Evolutionary conservation across 2,888 invertebrate species (phyloP).

Genomic region (Aspidapion aeneum): DNA sequence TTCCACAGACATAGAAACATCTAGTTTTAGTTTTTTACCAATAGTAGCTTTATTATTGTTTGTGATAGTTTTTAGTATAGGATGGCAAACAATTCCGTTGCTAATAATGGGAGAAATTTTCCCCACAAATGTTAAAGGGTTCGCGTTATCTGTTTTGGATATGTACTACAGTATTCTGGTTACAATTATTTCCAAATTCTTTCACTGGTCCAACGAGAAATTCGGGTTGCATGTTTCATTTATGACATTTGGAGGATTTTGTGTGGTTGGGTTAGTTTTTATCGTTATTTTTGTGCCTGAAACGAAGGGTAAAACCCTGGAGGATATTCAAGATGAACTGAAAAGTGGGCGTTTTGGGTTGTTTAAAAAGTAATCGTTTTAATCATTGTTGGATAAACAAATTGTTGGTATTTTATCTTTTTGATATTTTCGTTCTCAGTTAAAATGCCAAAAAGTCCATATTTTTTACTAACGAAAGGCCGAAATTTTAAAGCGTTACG

Average conservation of each 20-base stretch:
- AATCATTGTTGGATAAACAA: too few species aligned
- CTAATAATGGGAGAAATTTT: slow-evolving; percentile 54
- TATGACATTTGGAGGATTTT: slow-evolving; percentile 45
- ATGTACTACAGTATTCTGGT: slow-evolving; percentile 51
- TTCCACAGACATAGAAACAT: slow-evolving; percentile 40
- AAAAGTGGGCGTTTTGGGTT: slow-evolving; percentile 22
- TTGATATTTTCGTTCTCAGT: too few species aligned
- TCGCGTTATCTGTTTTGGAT: slow-evolving; percentile 54
- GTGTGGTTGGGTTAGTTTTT: slow-evolving; percentile 44
- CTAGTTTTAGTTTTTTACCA: slow-evolving; percentile 45
- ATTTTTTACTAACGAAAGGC: slow-evolving; percentile 48
- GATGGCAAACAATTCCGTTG: slow-evolving; percentile 53
- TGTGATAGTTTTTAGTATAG: slow-evolving; percentile 51
- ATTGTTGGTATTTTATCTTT: too few species aligned
- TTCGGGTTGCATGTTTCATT: slow-evolving; percentile 50
- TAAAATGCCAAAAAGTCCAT: slow-evolving; percentile 59
- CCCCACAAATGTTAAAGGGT: slow-evolving; percentile 54
- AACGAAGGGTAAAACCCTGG: slow-evolving; percentile 52
- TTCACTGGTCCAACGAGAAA: slow-evolving; percentile 44
- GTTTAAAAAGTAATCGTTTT: neutral
- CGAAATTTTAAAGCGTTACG: slow-evolving; percentile 48
- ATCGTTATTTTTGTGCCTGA: slow-evolving; percentile 49
- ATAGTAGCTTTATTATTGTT: slow-evolving; percentile 48
- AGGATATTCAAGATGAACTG: slow-evolving; percentile 48
- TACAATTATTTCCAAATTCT: slow-evolving; percentile 50